Conservation (phyloP, 2,797 vertebrate species). For the Oreochromis mossambicus region DNA sequence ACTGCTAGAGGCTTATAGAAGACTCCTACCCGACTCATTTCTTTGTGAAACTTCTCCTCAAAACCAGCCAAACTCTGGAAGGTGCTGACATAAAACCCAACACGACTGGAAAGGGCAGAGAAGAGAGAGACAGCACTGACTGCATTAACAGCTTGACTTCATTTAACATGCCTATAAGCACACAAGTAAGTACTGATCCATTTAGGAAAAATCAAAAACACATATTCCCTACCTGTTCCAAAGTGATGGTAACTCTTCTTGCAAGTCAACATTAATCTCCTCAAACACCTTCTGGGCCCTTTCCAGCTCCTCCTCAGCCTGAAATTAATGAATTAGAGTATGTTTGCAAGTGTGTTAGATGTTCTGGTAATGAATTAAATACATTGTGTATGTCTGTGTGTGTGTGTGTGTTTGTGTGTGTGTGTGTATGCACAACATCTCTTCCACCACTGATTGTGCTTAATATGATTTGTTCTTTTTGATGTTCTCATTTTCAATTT, state of each 20-base stretch:
- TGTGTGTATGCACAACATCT: not conserved
- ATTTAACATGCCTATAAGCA: not conserved
- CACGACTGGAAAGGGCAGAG: constrained; percentile 78
- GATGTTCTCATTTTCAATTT: not conserved
- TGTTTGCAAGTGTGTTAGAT: not conserved
- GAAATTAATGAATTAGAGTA: constrained; percentile 11
- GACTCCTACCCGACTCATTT: constrained; percentile 90
- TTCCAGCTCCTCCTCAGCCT: constrained; percentile 96
- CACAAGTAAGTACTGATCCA: constrained; percentile 6
- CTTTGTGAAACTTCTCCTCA: constrained; percentile 98
- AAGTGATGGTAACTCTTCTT: constrained; percentile 95
- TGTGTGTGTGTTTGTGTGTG: not conserved
- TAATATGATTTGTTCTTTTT: not conserved
- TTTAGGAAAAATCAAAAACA: not conserved
- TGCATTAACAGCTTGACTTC: not conserved
- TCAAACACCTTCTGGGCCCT: constrained; percentile 99
- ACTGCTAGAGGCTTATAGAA: not conserved
- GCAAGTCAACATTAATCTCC: constrained; percentile 95
- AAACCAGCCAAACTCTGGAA: constrained; percentile 97
- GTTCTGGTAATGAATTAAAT: not conserved
- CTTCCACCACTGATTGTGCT: not conserved
- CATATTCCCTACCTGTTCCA: constrained; percentile 88
- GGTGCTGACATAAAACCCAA: constrained; percentile 98
- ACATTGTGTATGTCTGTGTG: not conserved
- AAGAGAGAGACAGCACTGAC: not conserved